Evolutionary conservation across 2,113 vertebrate species (phyloP).

Genomic region (Platichthys flesus): DNA sequence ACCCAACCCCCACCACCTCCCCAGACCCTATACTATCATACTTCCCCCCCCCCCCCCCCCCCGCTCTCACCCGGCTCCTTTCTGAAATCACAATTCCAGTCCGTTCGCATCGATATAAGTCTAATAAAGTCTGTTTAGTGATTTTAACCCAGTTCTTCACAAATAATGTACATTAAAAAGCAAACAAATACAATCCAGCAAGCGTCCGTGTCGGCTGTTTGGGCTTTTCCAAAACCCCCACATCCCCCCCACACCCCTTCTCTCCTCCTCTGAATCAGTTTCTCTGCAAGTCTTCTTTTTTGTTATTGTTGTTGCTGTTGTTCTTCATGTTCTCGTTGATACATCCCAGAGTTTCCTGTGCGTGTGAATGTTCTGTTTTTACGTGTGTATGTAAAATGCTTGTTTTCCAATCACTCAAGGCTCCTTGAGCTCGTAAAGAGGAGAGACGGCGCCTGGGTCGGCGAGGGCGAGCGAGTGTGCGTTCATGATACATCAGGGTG

Average conservation of each 20-base stretch:
- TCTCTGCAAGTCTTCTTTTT: conserved; percentile 28
- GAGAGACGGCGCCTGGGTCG: background rate
- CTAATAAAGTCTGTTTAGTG: conserved; percentile 66
- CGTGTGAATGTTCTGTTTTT: conserved; percentile 10
- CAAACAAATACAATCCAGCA: conserved; percentile 78
- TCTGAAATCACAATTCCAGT: conserved; percentile 77
- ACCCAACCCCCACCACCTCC: conserved; percentile 32
- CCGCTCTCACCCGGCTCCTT: conserved; percentile 26
- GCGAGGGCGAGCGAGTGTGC: background rate
- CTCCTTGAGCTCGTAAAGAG: conserved; percentile 16
- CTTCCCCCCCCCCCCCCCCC: conserved; percentile 13
- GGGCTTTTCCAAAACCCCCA: conserved; percentile 47
- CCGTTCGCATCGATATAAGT: conserved; percentile 79
- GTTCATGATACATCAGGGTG: background rate
- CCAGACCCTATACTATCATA: conserved; percentile 32
- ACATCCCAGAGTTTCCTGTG: conserved; percentile 78
- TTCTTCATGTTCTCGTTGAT: conserved; percentile 24
- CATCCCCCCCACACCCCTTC: background rate
- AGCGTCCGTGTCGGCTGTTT: conserved; percentile 62
- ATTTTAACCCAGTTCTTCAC: conserved; percentile 71
- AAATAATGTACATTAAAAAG: conserved; percentile 80
- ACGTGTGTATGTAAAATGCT: conserved; percentile 46
- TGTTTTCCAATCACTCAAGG: conserved; percentile 27
- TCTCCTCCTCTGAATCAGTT: conserved; percentile 44
- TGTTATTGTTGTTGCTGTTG: conserved; percentile 17